Base-by-base conservation (phyloP, 2,888 invertebrate species). In the Pegoplata infirma region DNA sequence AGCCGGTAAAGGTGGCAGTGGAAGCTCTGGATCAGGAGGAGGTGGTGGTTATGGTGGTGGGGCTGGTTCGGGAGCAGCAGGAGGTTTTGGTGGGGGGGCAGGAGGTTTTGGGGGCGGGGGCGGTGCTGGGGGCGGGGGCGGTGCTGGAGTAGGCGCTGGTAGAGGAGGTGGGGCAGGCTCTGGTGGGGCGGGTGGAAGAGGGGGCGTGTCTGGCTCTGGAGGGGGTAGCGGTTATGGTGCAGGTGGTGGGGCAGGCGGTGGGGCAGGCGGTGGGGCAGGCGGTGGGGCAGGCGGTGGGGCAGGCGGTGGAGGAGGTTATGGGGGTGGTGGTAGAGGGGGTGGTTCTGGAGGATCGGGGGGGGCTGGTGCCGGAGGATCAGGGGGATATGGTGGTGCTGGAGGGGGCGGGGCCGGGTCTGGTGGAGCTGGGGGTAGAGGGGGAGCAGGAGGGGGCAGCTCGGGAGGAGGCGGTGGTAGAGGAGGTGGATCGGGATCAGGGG, bases 91-190 rank as follows among this genome's bases (percentile, higher is more conserved):
- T 8, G 84, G 83, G 1, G 80, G 80, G 73, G 83, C 55, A 72
- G 85, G 63, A 73, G 82, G 73, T 5, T 71, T 67, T 2, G 82
- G 72, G 1, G 76, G 77, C 0, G 80, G 59, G 0, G 76, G 55
- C 6, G 86, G 88, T 67, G 90, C 88, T 1, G 89, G 88, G 6
- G 90, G 82, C 7, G 83, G 63, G 6, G 64, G 51, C 51, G 81
- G 76, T 53, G 83, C 40, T 1, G 81, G 81, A 8, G 81, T 83
- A 81, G 53, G 61, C 3, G 63, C 80, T 14, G 82, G 83, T 80
- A 16, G 47, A 61, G 81, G 73, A 1, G 19, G 47, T 3, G 14
- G 7, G 19, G 53, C 12, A 2, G 56, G 12, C 56, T 28, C 25
- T 17, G 56, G 14, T 56, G n/a, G n/a, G n/a, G n/a, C n/a, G n/a